Evolutionary conservation across 2,113 vertebrate genomes (phyloP).

Genomic region (Triplophysa dalaica): DNA sequence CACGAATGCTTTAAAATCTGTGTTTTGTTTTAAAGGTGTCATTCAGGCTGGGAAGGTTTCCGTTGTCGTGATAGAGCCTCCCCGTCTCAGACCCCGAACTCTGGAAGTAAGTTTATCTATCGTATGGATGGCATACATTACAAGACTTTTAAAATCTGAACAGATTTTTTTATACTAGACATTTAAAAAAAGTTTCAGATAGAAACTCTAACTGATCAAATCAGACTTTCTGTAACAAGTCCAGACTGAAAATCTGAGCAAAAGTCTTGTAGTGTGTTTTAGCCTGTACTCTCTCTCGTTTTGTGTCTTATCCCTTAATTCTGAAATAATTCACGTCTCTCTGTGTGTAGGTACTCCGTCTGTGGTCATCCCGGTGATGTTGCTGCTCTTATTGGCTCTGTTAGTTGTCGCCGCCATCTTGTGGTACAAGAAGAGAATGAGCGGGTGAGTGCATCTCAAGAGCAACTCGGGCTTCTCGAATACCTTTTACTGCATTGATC

Average conservation of each 20-base stretch:
- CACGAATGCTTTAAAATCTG: background rate
- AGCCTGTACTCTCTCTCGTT: no score
- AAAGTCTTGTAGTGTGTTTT: no score
- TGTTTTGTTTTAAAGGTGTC: slow-evolving; percentile 65
- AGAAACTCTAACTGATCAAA: no score
- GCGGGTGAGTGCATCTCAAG: slow-evolving; percentile 79
- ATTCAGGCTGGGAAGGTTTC: slow-evolving; percentile 67
- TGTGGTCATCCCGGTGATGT: slow-evolving; percentile 83
- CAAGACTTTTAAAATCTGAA: no score
- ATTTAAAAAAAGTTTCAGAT: no score
- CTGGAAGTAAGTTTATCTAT: slow-evolving; percentile 65
- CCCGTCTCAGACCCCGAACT: slow-evolving; percentile 45
- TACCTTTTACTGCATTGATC: background rate
- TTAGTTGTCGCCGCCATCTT: slow-evolving; percentile 81
- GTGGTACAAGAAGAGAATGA: slow-evolving; percentile 92
- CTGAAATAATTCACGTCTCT: background rate
- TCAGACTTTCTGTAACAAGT: no score
- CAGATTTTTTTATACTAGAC: no score
- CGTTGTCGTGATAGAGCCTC: slow-evolving; percentile 63
- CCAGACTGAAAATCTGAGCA: no score
- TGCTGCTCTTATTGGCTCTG: slow-evolving; percentile 80
- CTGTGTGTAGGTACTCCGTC: slow-evolving; percentile 76
- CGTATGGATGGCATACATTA: no score
- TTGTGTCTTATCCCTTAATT: background rate
- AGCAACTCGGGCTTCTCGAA: background rate